phyloP scores from a whole-genome alignment of 1,140 invertebrate species.

The Arctopsyche grandis region DNA sequence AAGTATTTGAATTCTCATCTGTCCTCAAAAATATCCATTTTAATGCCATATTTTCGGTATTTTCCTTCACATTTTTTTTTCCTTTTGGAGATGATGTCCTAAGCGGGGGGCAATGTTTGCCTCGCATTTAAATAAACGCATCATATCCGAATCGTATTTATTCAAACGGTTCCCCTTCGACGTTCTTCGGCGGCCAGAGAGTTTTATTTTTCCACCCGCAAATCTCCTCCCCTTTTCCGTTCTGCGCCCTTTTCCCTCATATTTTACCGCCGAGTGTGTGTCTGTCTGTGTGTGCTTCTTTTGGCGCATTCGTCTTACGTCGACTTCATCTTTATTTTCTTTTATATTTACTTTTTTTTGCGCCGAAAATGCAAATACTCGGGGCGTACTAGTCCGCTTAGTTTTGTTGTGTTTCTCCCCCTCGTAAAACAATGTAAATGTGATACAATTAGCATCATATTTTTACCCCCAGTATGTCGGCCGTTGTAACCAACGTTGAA shows the following conservation, averaged over 20 bases:
- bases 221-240: neutral
- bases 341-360: neutral
- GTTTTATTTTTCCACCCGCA: conserved; percentile 19
- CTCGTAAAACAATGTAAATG: conserved; percentile 18
- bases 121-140: conserved; percentile 19
- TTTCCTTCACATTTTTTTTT: too few species aligned
- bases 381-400: neutral
- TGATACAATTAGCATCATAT: conserved; percentile 31
- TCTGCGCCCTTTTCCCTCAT: conserved; percentile 11
- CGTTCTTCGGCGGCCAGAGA: conserved; percentile 1
- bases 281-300: neutral
- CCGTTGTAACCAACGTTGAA: neutral
- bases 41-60: too few species aligned
- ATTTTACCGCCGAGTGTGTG: neutral
- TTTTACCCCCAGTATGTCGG: neutral
- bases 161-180: conserved; percentile 21
- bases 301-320: conserved; percentile 32
- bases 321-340: conserved; percentile 3
- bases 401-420: neutral
- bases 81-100: too few species aligned
- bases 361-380: neutral
- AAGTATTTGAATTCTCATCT: too few species aligned
- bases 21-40: too few species aligned
- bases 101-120: neutral
- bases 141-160: conserved; percentile 32